phyloP scores from a whole-genome alignment of 2,888 invertebrate genomes.

The Phymatocera aterrima region DNA sequence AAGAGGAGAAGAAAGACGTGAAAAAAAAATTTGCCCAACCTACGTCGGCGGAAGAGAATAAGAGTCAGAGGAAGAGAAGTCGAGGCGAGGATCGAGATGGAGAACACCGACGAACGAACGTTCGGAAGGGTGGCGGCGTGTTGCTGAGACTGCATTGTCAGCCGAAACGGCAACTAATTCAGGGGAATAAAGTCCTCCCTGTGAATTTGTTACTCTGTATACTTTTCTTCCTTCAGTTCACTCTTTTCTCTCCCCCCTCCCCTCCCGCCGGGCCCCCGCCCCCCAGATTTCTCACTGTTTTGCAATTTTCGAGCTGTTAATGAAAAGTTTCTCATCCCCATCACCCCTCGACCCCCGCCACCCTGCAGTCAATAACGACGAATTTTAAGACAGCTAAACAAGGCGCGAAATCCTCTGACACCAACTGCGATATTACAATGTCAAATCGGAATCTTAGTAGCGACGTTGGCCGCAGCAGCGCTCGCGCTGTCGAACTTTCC shows the following conservation, averaged over 20 bases:
- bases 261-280: no score
- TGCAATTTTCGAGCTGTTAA: constrained; percentile 26
- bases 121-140: constrained; percentile 52
- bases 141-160: constrained; percentile 58
- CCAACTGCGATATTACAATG: not conserved
- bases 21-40: not conserved
- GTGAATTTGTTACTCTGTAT: constrained; percentile 32
- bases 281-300: constrained; percentile 34
- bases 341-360: not conserved
- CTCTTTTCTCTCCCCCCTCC: constrained; percentile 49
- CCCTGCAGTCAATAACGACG: not conserved
- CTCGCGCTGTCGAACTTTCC: not conserved
- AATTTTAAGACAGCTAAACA: constrained; percentile 25
- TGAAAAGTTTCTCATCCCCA: constrained; percentile 5
- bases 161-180: constrained; percentile 60
- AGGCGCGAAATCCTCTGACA: not conserved
- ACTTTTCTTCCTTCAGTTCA: constrained; percentile 48
- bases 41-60: not conserved
- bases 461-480: no score
- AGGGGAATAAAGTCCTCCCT: constrained; percentile 51
- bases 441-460: no score
- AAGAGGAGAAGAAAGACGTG: not conserved
- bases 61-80: constrained; percentile 2
- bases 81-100: constrained; percentile 51
- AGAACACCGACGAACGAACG: constrained; percentile 52